These are phyloP conservation scores for Drosophila aff. DNA, from an alignment of 1,140 invertebrate species.

Conservation along the genomic window DNA sequence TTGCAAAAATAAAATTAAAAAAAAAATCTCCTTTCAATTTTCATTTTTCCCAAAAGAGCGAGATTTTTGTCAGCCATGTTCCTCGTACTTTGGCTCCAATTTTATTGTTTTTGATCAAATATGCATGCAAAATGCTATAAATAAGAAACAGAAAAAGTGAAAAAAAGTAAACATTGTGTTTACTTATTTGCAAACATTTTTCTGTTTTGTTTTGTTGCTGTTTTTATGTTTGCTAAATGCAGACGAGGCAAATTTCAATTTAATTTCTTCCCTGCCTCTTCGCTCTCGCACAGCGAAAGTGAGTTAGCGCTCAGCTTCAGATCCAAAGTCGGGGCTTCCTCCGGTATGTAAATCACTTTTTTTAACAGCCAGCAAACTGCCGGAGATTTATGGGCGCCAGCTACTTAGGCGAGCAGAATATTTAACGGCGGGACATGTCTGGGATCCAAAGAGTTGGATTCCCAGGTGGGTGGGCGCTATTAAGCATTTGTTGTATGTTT, in stretches of 20 bases:
- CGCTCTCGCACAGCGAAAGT: conserved; percentile 38
- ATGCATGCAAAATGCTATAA: conserved; percentile 47
- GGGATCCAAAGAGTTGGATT: conserved; percentile 27
- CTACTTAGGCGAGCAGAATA: conserved; percentile 52
- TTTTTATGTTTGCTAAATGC: conserved; percentile 38
- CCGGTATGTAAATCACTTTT: conserved; percentile 52
- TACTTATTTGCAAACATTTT: conserved; percentile 22
- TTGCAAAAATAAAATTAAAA: neutral
- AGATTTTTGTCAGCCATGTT: conserved; percentile 25
- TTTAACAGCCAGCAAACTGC: conserved; percentile 31
- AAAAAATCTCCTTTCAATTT: conserved; percentile 30
- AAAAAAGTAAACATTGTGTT: conserved; percentile 22
- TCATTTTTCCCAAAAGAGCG: conserved; percentile 35
- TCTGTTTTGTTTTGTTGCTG: conserved; percentile 8
- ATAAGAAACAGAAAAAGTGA: conserved; percentile 24
- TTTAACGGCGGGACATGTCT: conserved; percentile 42
- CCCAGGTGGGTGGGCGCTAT: conserved; percentile 36
- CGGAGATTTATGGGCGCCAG: conserved; percentile 44
- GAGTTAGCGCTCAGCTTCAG: conserved; percentile 25
- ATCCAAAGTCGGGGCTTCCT: conserved; percentile 37
- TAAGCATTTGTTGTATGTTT: neutral
- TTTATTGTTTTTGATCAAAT: conserved; percentile 55
- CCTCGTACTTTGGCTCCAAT: conserved; percentile 28
- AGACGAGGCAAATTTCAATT: conserved; percentile 44
- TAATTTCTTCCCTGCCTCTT: conserved; percentile 33